A percentile compares a stretch with the other conserved stretches of the same genome.
These are phyloP conservation scores for Acanthoscelides obtectus DNA, from an alignment of 2,888 invertebrate species.

Conservation along the genomic window DNA sequence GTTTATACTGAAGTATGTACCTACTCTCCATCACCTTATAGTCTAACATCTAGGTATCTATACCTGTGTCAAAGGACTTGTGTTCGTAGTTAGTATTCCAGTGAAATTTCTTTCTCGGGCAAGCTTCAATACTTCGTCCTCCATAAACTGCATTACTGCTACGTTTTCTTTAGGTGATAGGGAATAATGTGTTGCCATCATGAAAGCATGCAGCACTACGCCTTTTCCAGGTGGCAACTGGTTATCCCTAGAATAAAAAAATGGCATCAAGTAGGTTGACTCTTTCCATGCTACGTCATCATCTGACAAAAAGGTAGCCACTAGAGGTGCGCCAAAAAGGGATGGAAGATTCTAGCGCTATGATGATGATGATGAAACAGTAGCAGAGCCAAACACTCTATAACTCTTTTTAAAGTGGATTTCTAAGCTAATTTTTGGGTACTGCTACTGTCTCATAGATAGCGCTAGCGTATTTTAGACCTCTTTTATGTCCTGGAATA, in stretches of 20 bases:
- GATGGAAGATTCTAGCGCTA: slow-evolving; percentile 68
- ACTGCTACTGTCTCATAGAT: no score
- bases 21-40: no score
- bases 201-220: slow-evolving; percentile 76
- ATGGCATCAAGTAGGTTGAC: no score
- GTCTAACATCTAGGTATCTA: no score
- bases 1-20: no score
- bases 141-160: slow-evolving; percentile 72
- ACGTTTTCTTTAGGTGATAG: slow-evolving; percentile 72
- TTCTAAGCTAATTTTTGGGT: slow-evolving; percentile 62
- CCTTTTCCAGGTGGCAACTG: slow-evolving; percentile 61
- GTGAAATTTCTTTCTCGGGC: slow-evolving; percentile 60
- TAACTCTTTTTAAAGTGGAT: no score
- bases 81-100: slow-evolving; percentile 83
- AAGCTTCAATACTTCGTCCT: slow-evolving; percentile 65
- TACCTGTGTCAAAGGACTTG: slow-evolving; percentile 84
- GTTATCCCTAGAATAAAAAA: slow-evolving; percentile 46
- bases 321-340: slow-evolving; percentile 76
- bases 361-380: slow-evolving; percentile 86
- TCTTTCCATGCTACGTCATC: no score
- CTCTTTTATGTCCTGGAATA: no score
- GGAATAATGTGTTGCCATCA: slow-evolving; percentile 75
- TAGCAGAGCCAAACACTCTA: no score
- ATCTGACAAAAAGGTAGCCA: no score
- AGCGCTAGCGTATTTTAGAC: no score